Conservation (phyloP, 2,113 vertebrate genomes). For the Corythoichthys intestinalis region DNA sequence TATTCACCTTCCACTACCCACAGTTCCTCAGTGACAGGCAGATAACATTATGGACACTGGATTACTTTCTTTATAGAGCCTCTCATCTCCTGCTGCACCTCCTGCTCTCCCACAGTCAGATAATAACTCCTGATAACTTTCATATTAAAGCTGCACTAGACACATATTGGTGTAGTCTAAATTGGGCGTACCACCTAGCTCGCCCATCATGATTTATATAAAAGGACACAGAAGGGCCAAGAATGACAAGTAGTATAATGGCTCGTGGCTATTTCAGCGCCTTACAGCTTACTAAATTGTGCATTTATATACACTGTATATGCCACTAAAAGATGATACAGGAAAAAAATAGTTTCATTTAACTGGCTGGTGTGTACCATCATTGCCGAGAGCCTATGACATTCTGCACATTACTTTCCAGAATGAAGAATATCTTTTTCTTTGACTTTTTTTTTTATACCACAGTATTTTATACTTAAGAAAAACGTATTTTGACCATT, state of each 20-base stretch:
- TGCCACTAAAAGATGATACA: background rate
- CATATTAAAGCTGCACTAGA: conserved; percentile 29
- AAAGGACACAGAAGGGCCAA: background rate
- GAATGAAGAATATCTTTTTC: too few relatives aligned
- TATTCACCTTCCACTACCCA: conserved; percentile 8
- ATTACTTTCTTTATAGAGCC: conserved; percentile 36
- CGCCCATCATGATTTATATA: conserved; percentile 8
- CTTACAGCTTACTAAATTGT: background rate
- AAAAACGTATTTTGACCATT: too few relatives aligned
- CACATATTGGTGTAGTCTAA: conserved; percentile 26
- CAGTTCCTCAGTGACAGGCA: conserved; percentile 12
- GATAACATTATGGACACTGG: conserved; percentile 29
- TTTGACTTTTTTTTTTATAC: too few relatives aligned
- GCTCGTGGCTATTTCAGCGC: background rate
- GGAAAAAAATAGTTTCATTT: background rate
- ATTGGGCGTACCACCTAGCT: background rate
- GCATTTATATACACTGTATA: background rate
- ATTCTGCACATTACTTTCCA: too few relatives aligned
- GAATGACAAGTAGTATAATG: background rate
- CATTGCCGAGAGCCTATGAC: too few relatives aligned
- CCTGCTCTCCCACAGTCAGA: conserved; percentile 23
- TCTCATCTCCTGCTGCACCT: conserved; percentile 23
- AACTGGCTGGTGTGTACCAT: too few relatives aligned
- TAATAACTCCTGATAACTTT: conserved; percentile 36
- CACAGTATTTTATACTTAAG: too few relatives aligned